Evolutionary conservation across 1,140 invertebrate species (phyloP), one percentile per base, ranked within the genome.

Genomic region (Notospermus geniculatus): DNA sequence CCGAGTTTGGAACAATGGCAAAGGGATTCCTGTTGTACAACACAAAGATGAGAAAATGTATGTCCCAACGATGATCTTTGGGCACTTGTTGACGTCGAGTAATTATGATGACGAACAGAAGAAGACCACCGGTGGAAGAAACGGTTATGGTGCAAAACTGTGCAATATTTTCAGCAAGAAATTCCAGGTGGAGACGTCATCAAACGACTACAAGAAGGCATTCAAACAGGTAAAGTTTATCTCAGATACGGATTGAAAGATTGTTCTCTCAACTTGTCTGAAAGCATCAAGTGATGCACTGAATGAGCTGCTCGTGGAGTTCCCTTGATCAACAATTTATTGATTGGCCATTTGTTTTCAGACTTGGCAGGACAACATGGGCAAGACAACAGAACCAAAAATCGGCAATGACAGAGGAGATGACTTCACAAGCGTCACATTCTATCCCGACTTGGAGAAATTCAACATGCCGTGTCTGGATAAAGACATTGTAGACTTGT

Each of bases 1-100:
- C 68, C 91, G 91, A 4, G 88, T 99, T 59, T 99, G 90, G 87
- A 99, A 99, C 78, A 99, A 99, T 83, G 97, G 97, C 0, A 87
- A 92, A 82, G 97, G 97, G 65, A 99, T 99, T 73, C 97, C 97
- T 1, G 94, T 99, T 4, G 93, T 91, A 0, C 88, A 94, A 84
- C 97, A 99, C 71, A 95, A 98, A 77, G 91, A 92, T 25, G 95
- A 99, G 78, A 97, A 99, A 70, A 96, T 99, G 91, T 98, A 87
- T 85, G 95, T 99, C 2, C 97, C 97, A 0, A 97, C 97, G 0
- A 91, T 99, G 90, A 99, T 99, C 69, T 99, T 99, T 82, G 97
- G 97, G 23, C 96, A 99, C 82, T 82, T 99, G 19, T 83, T 99
- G 54, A 99, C 97, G 43, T 99, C 96, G 1, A 98, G 96, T 2